Evolutionary conservation across 2,888 invertebrate species (phyloP), one percentile per base, ranked within the genome.

Genomic region (Pterostichus madidus): DNA sequence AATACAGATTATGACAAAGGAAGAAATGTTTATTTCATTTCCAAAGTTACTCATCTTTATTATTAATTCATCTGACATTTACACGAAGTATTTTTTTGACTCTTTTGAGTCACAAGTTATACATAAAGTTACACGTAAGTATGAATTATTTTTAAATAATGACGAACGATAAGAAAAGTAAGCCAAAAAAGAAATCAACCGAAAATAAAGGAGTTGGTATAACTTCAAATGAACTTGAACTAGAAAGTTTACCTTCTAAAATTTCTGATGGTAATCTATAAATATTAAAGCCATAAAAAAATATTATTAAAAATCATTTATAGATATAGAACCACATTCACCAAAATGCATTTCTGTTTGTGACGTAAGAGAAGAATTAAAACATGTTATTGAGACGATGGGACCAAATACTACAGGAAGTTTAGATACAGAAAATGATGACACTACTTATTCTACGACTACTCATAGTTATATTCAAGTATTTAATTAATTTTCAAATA

Each of bases 371-470:
- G 84, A 85, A 10, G 85, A 87, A 39, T 64, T 87, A 61, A 83
- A 85, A 73, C 85, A 86, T 64, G 86, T 86, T 2, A 87, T 87
- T 52, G 86, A 87, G 68, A 59, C 85, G 39, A 87, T 87, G 86
- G 87, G 86, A 31, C 85, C 86, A 10, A 83, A 77, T 39, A 85
- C 86, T 0, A 32, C 31, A 7, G 2, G n/a, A 53, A 24, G 11
- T 52, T 84, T 80, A 31, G 84, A 85, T 61, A 85, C 84, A n/a
- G 86, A 86, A 80, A 85, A 84, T 79, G 86, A 86, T 81, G 85
- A 86, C 15, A 85, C 86, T 1, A 17, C 68, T 31, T 64, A 44
- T 75, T 75, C 52, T 68, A 44, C 53, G 73, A 56, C 80, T 49
- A 49, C 10, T 49, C 46, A 17, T 15, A 46, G 73, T 73, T 73